Percentiles rank a stretch among this genome's conserved stretches.
These are phyloP conservation scores for Chrysolina oricalcia DNA, from an alignment of 2,888 invertebrate genomes.

Conservation along the genomic window DNA sequence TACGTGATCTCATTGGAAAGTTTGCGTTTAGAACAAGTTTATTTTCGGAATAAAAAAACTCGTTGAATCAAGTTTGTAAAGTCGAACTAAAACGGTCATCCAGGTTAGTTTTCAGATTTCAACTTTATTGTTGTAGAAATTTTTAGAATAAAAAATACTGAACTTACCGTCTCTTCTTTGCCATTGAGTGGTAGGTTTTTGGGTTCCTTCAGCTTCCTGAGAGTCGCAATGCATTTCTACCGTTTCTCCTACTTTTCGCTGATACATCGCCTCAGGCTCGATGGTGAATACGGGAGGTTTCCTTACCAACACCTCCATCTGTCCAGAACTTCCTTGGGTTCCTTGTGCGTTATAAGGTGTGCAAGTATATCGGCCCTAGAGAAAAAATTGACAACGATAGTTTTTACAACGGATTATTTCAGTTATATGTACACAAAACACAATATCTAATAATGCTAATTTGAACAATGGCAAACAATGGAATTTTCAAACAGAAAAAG, in stretches of 20 bases:
- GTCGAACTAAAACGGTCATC: too few species aligned
- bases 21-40: too few species aligned
- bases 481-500: too few species aligned
- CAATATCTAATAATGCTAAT: too few species aligned
- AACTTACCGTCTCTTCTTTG: constrained; percentile 84
- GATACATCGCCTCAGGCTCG: constrained; percentile 93
- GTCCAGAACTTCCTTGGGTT: constrained; percentile 92
- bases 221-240: constrained; percentile 97
- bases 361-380: constrained; percentile 90
- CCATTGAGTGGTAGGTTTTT: constrained; percentile 93
- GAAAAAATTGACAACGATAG: not conserved
- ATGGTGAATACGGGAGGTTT: constrained; percentile 94
- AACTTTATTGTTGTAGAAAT: not conserved
- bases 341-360: constrained; percentile 97
- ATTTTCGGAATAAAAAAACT: too few species aligned
- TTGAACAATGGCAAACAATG: too few species aligned
- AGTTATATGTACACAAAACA: too few species aligned
- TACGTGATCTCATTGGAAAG: not conserved
- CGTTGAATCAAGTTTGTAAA: too few species aligned
- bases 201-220: constrained; percentile 92
- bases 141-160: not conserved
- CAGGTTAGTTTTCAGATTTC: too few species aligned
- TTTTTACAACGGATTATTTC: not conserved
- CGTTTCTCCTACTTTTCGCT: constrained; percentile 89
- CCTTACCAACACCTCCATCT: constrained; percentile 83